Conservation (phyloP, 2,888 invertebrate species). For the Gymnocheta viridis region DNA sequence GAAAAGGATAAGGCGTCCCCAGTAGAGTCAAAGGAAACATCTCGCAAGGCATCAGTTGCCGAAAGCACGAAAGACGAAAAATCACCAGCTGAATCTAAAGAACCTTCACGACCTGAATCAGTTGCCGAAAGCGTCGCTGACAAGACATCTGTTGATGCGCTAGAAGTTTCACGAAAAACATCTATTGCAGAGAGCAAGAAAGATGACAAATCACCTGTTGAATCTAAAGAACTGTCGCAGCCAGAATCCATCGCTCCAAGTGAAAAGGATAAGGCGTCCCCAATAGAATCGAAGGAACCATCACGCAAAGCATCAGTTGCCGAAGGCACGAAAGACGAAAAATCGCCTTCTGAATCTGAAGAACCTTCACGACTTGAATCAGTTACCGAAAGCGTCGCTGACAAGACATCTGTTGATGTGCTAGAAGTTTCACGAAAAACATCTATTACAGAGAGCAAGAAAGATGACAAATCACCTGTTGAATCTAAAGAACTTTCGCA, state of each 20-base stretch:
- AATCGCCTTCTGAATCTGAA: no score
- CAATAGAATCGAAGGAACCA: background rate
- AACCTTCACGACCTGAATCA: no score
- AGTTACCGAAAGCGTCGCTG: no score
- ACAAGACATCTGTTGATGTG: conserved; percentile 34
- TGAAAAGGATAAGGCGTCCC: conserved; percentile 61
- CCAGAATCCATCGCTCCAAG: conserved; percentile 62
- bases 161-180: conserved; percentile 35
- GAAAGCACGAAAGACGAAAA: no score
- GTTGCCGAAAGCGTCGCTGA: no score
- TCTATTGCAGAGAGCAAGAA: conserved; percentile 48
- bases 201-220: conserved; percentile 37
- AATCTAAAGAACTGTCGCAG: conserved; percentile 39
- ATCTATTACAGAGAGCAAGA: conserved; percentile 8
- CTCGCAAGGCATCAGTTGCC: conserved; percentile 57
- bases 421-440: background rate
- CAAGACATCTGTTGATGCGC: conserved; percentile 12
- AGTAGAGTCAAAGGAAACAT: conserved; percentile 36
- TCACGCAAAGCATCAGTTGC: conserved; percentile 62
- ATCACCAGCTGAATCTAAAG: no score
- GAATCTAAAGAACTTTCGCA: conserved; percentile 62
- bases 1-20: conserved; percentile 52
- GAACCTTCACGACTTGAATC: no score
- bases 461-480: conserved; percentile 55
- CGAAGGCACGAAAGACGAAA: no score